phyloP scores from a whole-genome alignment of 2,113 vertebrate species.

The Condylura cristata region DNA sequence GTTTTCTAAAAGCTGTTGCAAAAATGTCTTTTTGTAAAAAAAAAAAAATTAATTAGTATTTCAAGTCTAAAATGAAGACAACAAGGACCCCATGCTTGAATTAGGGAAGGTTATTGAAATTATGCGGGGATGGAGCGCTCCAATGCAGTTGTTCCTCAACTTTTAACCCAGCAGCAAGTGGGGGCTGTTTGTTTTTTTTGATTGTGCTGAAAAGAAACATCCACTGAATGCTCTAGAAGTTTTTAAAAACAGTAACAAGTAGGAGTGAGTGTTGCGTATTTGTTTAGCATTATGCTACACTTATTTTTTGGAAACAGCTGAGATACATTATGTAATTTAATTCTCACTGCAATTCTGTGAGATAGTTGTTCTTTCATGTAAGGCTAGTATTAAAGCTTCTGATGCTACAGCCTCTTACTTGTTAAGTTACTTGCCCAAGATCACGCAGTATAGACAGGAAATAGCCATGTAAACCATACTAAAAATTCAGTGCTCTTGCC shows the following conservation, averaged over 20 bases:
- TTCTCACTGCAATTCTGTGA: background rate
- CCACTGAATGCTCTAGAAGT: background rate
- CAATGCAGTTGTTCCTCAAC: background rate
- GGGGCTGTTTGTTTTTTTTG: background rate
- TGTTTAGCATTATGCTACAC: slow-evolving; percentile 12
- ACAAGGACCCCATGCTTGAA: background rate
- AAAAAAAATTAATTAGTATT: background rate
- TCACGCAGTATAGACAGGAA: slow-evolving; percentile 15
- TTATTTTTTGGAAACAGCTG: background rate
- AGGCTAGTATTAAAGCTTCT: background rate
- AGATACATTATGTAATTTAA: background rate
- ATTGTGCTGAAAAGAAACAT: background rate
- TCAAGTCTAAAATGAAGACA: background rate
- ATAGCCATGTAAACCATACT: background rate
- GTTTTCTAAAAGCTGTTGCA: background rate
- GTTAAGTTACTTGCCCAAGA: background rate
- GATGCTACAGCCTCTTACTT: background rate
- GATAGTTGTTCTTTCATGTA: background rate
- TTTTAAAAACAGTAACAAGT: background rate
- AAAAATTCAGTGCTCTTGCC: background rate
- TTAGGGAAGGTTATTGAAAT: background rate
- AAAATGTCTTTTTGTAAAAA: background rate
- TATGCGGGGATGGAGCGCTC: background rate
- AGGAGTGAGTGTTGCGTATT: background rate
- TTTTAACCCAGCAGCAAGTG: background rate